phyloP scores from a whole-genome alignment of 2,888 invertebrate genomes.

The Agrotis segetum region DNA sequence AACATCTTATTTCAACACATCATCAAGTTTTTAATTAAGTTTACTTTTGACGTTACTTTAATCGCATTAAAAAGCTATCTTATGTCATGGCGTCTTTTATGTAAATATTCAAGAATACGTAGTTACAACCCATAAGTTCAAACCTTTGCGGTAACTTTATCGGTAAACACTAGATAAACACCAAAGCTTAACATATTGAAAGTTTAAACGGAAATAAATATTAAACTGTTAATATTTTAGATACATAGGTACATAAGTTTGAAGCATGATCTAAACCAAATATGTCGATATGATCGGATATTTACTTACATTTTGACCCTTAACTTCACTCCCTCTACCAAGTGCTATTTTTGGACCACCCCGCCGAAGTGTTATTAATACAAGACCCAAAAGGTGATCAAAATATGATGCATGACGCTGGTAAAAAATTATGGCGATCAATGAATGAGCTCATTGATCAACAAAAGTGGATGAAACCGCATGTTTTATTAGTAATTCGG shows the following conservation, averaged over 20 bases:
- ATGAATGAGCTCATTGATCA: not conserved
- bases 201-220: not conserved
- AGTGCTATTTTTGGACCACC: not conserved
- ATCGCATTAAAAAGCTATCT: too few species aligned
- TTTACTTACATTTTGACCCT: not conserved
- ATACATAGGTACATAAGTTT: not conserved
- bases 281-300: not conserved
- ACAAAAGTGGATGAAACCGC: not conserved
- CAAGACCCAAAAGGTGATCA: not conserved
- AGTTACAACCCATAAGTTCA: not conserved
- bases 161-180: not conserved
- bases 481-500: not conserved
- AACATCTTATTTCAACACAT: too few species aligned
- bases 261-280: too few species aligned
- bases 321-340: not conserved
- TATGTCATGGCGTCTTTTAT: not conserved
- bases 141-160: conserved; percentile 1
- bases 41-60: too few species aligned
- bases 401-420: not conserved
- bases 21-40: too few species aligned
- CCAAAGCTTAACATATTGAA: not conserved
- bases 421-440: not conserved
- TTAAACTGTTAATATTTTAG: not conserved
- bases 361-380: not conserved
- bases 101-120: not conserved